Evolutionary conservation across 2,888 invertebrate species (phyloP), one percentile per base, ranked within the genome.

Genomic region (Coremacera marginata): DNA sequence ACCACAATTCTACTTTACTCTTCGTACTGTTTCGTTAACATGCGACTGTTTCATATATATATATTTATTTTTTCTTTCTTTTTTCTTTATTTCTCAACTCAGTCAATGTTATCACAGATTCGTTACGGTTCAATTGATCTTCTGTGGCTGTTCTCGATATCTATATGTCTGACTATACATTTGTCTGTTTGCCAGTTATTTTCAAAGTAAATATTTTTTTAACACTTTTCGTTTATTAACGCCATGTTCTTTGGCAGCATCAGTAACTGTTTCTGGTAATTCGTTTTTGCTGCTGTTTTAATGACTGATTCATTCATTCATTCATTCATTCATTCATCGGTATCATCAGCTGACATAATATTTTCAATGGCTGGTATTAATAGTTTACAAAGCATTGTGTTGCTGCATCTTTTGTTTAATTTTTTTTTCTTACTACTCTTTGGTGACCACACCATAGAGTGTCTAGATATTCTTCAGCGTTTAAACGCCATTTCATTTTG

Each of bases 91-190:
- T 51, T 22, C 11, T n/a, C 25, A 11, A n/a, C 51, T 49, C 27
- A 25, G 68, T 25, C 68, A 68, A 68, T 51, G 68, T 68, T 68
- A 68, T 68, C 68, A 51, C 51, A 68, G 49, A 51, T 68, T 51
- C 63, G 51, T n/a, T 22, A 51, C 27, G 68, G 68, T 51, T 68
- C 68, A 68, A 68, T 68, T 25, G 51, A 16, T 68, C 27, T 51
- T 11, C 68, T 51, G 51, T 51, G 68, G 68, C 68, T 25, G 52
- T 22, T 14, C 44, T 44, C n/a, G 25, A 4, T 11, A 37, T 49
- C 44, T 8, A 3, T 67, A 3, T 22, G 34, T 19, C 67, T n/a
- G 9, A 19, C 44, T 5, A 7, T 25, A 2, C 27, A 22, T 27
- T 16, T 68, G 51, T 22, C 49, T 51, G 68, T 68, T 27, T 34